Conservation (phyloP, 2,113 vertebrate genomes). For the Rana temporaria region DNA sequence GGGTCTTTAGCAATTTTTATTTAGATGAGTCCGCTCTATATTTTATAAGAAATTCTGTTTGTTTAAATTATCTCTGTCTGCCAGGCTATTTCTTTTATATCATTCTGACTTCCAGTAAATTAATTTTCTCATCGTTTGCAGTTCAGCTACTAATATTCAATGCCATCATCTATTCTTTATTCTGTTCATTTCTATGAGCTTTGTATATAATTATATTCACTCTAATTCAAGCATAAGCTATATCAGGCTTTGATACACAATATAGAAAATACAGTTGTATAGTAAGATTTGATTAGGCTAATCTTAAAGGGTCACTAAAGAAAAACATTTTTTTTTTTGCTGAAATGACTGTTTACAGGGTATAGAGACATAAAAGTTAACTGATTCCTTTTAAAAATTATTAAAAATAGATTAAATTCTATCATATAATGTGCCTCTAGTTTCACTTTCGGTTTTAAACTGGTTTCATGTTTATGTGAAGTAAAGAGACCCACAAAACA, state of each 20-base stretch:
- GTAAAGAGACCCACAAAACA: too few relatives aligned
- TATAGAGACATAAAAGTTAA: too few relatives aligned
- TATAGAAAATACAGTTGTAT: conserved; percentile 28
- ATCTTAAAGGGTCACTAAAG: too few relatives aligned
- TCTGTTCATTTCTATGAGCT: conserved; percentile 40
- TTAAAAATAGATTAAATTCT: too few relatives aligned
- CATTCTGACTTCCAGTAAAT: conserved; percentile 41
- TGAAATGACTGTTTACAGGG: too few relatives aligned
- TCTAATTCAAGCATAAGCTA: conserved; percentile 28
- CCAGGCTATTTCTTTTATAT: conserved; percentile 43
- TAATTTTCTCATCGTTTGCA: conserved; percentile 51
- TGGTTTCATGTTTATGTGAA: too few relatives aligned
- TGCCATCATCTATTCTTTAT: conserved; percentile 46
- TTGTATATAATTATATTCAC: conserved; percentile 41
- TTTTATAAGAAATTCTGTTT: conserved; percentile 37
- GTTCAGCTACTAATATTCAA: conserved; percentile 45
- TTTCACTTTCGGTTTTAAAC: too few relatives aligned
- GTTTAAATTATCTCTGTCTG: conserved; percentile 52
- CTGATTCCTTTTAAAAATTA: too few relatives aligned
- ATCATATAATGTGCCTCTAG: too few relatives aligned
- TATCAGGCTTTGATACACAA: conserved; percentile 32
- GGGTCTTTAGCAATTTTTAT: conserved; percentile 22
- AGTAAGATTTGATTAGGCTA: conserved; percentile 28
- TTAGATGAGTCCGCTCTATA: conserved; percentile 43
- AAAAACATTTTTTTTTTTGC: too few relatives aligned